Percentiles rank a stretch among this genome's conserved stretches.
Evolutionary conservation across 1,140 invertebrate genomes (phyloP).

Genomic region (Physella acuta): DNA sequence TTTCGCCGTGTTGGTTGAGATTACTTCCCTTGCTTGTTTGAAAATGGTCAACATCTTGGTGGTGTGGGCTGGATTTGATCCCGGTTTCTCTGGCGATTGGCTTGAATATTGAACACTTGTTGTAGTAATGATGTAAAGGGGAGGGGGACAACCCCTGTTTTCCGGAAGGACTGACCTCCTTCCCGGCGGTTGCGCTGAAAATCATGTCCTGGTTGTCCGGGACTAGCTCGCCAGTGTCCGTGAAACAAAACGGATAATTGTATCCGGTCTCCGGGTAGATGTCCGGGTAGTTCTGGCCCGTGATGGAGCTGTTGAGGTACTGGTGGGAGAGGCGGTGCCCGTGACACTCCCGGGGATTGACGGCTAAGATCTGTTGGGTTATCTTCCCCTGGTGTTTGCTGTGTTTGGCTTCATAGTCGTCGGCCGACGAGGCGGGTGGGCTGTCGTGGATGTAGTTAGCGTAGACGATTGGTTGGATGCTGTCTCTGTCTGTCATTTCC

Average conservation of each 20-base stretch:
- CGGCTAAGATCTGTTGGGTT: conserved; percentile 6
- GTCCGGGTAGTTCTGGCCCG: conserved; percentile 13
- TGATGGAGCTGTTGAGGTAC: conserved; percentile 15
- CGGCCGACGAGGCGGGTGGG: neutral
- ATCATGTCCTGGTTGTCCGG: conserved; percentile 1
- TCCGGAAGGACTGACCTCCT: neutral
- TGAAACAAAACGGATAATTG: neutral
- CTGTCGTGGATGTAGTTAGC: neutral
- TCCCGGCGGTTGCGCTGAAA: neutral
- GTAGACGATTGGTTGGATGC: neutral
- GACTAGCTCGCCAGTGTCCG: neutral
- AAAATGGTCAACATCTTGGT: neutral
- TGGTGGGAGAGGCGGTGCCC: conserved; percentile 12
- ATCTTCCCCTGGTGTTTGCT: neutral
- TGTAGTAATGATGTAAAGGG: conserved; percentile 9
- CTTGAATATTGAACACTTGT: neutral
- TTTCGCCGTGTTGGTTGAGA: neutral
- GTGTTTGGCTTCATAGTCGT: neutral
- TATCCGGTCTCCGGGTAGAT: neutral
- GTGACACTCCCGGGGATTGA: neutral
- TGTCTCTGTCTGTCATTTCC: neutral
- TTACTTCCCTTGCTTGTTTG: neutral
- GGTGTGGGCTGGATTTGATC: no score
- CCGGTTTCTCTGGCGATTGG: neutral
- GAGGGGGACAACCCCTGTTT: neutral